Base-by-base conservation (phyloP, 2,888 invertebrate genomes). In the Acleris emargana region DNA sequence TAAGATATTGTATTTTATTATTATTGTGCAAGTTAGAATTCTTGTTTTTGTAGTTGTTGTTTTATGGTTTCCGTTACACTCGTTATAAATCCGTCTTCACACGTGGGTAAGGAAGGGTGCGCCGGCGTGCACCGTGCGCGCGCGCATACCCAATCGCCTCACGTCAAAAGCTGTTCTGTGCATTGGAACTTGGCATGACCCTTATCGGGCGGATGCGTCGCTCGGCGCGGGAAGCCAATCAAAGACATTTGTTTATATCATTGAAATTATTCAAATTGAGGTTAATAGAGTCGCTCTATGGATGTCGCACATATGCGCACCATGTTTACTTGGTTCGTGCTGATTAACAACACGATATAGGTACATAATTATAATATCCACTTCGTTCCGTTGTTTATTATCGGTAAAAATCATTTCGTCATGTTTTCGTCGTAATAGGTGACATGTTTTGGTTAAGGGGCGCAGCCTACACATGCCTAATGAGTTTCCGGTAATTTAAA, bases 291-390 rank as follows among this genome's bases (percentile, higher is more conserved):
- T 85, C 82, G 83, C 86, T 84, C 83, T 82, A 84, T 84, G 86
- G 82, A 84, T 88, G 91, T 88, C 88, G 81, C 89, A 89, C 91
- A 91, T 85, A 88, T 92, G 91, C 86, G 86, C 83, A 80, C 87
- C 89, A 89, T 91, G 88, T 87, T 89, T 88, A 87, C 85, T 80
- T 80, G 76, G 75, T 78, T 79, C 78, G 75, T 81, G 81, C 81
- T 85, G 84, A 85, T 84, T 84, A 85, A 88, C 82, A 87, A 86
- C 84, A 84, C 84, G 78, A 86, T 45, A 45, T 38, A 43, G 82
- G 78, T 69, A 76, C 76, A 77, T 82, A 73, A 74, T 73, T 72
- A 71, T 68, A 57, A 66, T 55, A 66, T 60, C 51, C 55, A 66
- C 51, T 42, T 61, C 50, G 59, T 64, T 59, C 42, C 50, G 54